phyloP scores from a whole-genome alignment of 1,140 invertebrate species.

The Bombus ignitus region DNA sequence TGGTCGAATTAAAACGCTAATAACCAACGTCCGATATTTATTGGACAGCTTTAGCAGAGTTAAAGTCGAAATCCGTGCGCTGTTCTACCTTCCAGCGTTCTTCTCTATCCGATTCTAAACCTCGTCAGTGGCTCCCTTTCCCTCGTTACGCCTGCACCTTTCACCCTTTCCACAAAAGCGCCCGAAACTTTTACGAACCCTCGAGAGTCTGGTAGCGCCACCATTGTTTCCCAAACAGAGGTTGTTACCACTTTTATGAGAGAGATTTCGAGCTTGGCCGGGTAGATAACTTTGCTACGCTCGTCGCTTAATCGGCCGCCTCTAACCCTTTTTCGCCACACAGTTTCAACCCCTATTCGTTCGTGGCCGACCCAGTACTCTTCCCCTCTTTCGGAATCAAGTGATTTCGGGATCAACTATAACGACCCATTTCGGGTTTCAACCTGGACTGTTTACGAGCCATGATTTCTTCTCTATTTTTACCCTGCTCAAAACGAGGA shows the following conservation, averaged over 20 bases:
- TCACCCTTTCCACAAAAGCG: conserved; percentile 26
- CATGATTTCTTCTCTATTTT: background rate
- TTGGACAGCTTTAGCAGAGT: conserved; percentile 74
- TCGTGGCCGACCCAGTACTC: background rate
- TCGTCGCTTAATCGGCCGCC: conserved; percentile 65
- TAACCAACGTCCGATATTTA: conserved; percentile 80
- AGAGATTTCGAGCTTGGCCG: conserved; percentile 74
- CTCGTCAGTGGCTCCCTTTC: background rate
- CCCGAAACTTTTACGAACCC: conserved; percentile 62
- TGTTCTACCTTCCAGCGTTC: conserved; percentile 21
- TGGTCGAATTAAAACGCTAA: conserved; percentile 80
- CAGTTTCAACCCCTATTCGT: conserved; percentile 37
- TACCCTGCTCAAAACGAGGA: background rate
- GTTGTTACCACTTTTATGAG: conserved; percentile 78
- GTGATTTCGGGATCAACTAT: conserved; percentile 51
- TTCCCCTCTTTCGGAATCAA: conserved; percentile 36
- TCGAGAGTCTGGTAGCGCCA: conserved; percentile 54
- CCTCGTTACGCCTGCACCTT: conserved; percentile 20
- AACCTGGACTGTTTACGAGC: conserved; percentile 27
- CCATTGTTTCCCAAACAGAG: conserved; percentile 77
- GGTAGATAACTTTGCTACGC: conserved; percentile 72
- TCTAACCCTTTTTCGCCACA: conserved; percentile 41
- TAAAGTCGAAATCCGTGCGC: conserved; percentile 52
- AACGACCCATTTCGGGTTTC: conserved; percentile 8
- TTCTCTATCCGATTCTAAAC: background rate